Evolutionary conservation across 2,797 vertebrate genomes (phyloP).

Genomic region (Enteromius mattozi): DNA sequence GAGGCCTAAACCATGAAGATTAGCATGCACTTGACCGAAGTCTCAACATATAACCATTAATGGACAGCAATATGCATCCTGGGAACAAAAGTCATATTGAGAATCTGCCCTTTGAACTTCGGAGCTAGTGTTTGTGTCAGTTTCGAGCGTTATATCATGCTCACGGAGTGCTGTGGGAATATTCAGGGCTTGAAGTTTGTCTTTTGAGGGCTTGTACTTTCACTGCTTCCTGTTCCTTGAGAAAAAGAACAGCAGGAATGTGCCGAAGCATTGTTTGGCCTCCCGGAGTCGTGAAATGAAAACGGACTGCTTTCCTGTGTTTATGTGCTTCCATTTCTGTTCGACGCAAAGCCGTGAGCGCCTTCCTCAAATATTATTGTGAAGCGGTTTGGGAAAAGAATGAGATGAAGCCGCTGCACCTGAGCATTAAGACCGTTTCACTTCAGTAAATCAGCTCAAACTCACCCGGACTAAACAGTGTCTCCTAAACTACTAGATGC

Average conservation of each 20-base stretch:
- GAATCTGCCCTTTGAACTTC: not conserved
- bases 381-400: slow-evolving; percentile 47
- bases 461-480: not conserved
- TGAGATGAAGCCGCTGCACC: slow-evolving; percentile 6
- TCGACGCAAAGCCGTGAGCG: not conserved
- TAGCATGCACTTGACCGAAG: slow-evolving; percentile 17
- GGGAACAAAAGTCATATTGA: not conserved
- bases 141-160: not conserved
- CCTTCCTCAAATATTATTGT: slow-evolving; percentile 44
- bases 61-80: not conserved
- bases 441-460: slow-evolving; percentile 8
- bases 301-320: slow-evolving; percentile 54
- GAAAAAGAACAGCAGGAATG: slow-evolving; percentile 54
- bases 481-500: too few species aligned
- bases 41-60: not conserved
- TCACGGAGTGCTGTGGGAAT: slow-evolving; percentile 32
- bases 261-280: slow-evolving; percentile 50
- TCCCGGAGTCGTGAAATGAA: slow-evolving; percentile 14
- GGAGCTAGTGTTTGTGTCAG: not conserved
- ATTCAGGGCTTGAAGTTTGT: slow-evolving; percentile 28
- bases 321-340: slow-evolving; percentile 32
- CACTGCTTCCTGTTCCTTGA: slow-evolving; percentile 44
- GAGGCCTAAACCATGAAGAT: slow-evolving; percentile 47
- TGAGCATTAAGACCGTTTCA: slow-evolving; percentile 5
- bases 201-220: slow-evolving; percentile 47